Percentiles rank a stretch among this genome's conserved stretches.
phyloP scores from a whole-genome alignment of 1,140 invertebrate species.

The Cydia amplana region DNA sequence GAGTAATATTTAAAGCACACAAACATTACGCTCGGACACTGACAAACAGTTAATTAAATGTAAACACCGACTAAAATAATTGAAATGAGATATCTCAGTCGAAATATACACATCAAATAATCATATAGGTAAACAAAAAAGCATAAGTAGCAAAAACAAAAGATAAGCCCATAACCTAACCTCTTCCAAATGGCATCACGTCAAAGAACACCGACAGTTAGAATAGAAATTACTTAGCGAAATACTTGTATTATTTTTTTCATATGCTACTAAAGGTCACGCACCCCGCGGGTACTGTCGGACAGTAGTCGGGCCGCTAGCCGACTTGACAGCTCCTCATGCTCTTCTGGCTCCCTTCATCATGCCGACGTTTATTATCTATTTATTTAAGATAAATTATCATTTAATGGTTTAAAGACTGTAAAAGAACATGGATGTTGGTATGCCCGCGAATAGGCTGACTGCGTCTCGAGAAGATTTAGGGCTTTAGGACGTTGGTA shows the following conservation, averaged over 20 bases:
- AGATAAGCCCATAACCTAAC: conserved; percentile 4
- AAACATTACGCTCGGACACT: too few relatives aligned
- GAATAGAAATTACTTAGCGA: conserved; percentile 16
- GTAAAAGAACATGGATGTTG: not conserved
- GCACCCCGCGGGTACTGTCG: conserved; percentile 21
- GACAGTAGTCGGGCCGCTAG: conserved; percentile 50
- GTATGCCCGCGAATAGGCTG: not conserved
- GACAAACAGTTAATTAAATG: too few relatives aligned
- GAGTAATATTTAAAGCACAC: not conserved
- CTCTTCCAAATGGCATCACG: not conserved
- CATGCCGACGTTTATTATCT: conserved; percentile 27
- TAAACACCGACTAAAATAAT: too few relatives aligned
- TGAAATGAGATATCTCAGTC: too few relatives aligned
- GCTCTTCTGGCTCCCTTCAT: conserved; percentile 31
- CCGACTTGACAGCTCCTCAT: conserved; percentile 63
- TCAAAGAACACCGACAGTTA: conserved; percentile 16
- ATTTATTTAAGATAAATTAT: conserved; percentile 29
- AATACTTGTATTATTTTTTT: conserved; percentile 9
- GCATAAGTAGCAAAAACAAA: conserved; percentile 6
- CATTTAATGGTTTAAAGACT: conserved; percentile 9
- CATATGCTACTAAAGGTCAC: conserved; percentile 7
- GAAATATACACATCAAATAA: too few relatives aligned
- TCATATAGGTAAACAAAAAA: not conserved
- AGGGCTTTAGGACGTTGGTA: not conserved
- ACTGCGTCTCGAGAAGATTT: not conserved